phyloP scores from a whole-genome alignment of 2,888 invertebrate genomes.

The Venusia cambrica region DNA sequence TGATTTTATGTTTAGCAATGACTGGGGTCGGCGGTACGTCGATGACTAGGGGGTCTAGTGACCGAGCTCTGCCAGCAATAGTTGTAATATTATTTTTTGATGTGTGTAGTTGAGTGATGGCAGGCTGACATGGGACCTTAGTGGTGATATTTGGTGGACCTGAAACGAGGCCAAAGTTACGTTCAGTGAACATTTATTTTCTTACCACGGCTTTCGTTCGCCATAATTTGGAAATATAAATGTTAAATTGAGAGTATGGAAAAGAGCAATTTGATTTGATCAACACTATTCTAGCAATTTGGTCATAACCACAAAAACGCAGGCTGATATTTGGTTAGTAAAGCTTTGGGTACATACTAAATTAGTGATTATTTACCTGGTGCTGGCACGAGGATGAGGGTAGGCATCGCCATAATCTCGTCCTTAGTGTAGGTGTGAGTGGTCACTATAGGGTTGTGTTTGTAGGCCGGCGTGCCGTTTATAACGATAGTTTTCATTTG shows the following conservation, averaged over 20 bases:
- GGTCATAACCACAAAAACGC: no score
- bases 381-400: constrained; percentile 64
- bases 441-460: constrained; percentile 24
- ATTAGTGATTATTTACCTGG: constrained; percentile 49
- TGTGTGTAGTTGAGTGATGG: constrained; percentile 29
- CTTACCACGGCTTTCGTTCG: no score
- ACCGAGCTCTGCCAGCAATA: no score
- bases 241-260: no score
- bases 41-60: constrained; percentile 49
- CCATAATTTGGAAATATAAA: no score
- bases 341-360: no score
- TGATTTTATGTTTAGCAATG: constrained; percentile 14
- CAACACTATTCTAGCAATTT: no score
- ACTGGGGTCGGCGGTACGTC: constrained; percentile 41
- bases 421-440: constrained; percentile 54
- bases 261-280: no score
- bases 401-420: constrained; percentile 79
- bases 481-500: constrained; percentile 62
- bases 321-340: constrained; percentile 10
- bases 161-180: constrained; percentile 32
- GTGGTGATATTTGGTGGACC: constrained; percentile 36
- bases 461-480: constrained; percentile 65
- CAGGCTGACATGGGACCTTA: constrained; percentile 31
- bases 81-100: no score
- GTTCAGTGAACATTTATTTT: no score